Conservation (phyloP, 2,888 invertebrate species). For the Autographa gamma region DNA sequence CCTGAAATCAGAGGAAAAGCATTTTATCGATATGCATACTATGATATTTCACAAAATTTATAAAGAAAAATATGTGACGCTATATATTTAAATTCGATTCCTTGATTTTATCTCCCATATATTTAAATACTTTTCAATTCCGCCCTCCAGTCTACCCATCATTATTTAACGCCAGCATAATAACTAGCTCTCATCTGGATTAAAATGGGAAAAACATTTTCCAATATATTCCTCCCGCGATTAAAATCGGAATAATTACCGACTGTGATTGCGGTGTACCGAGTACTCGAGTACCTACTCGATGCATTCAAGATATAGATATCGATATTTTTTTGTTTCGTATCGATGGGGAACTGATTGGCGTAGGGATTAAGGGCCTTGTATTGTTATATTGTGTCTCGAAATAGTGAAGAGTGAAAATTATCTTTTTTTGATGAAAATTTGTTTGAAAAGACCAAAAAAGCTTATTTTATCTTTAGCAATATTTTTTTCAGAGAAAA, state of each 20-base stretch:
- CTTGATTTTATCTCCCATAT: not conserved
- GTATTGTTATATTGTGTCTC: not conserved
- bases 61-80: too few species aligned
- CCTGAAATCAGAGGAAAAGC: too few species aligned
- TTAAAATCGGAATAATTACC: slow-evolving; percentile 16
- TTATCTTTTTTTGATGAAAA: not conserved
- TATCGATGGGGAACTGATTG: not conserved
- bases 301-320: not conserved
- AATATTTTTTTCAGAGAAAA: too few species aligned
- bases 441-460: too few species aligned
- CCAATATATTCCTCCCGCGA: slow-evolving; percentile 12
- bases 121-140: not conserved
- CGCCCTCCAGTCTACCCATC: not conserved
- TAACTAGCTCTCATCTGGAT: not conserved
- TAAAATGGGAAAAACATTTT: slow-evolving; percentile 11
- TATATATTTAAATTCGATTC: too few species aligned
- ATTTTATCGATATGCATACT: too few species aligned
- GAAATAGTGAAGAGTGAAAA: not conserved
- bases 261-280: slow-evolving; percentile 20
- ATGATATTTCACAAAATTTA: too few species aligned
- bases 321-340: not conserved
- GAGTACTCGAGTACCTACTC: not conserved
- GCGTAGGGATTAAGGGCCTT: not conserved
- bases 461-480: too few species aligned
- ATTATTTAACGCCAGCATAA: not conserved